phyloP scores from a whole-genome alignment of 2,113 vertebrate genomes.

The Trichomycterus rosablanca region DNA sequence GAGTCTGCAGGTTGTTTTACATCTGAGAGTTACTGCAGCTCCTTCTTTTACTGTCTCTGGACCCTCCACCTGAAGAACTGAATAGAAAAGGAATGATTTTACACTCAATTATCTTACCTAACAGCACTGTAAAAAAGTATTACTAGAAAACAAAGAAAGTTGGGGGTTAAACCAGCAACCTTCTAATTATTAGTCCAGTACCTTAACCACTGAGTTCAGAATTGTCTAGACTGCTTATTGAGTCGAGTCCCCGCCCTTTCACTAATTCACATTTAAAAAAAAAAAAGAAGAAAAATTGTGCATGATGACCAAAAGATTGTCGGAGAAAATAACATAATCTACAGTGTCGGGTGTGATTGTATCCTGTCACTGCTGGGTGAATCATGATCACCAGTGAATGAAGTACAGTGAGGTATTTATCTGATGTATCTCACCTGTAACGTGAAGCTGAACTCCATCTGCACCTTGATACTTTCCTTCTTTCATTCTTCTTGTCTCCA shows the following conservation, averaged over 20 bases:
- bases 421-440: slow-evolving; percentile 12
- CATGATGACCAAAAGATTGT: too few relatives aligned
- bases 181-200: too few relatives aligned
- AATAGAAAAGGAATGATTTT: background rate
- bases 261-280: too few relatives aligned
- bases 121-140: too few relatives aligned
- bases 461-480: background rate
- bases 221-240: too few relatives aligned
- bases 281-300: too few relatives aligned
- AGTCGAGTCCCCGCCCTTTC: too few relatives aligned
- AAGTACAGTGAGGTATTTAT: background rate
- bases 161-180: too few relatives aligned
- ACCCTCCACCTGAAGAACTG: slow-evolving; percentile 29
- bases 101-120: background rate
- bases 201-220: too few relatives aligned
- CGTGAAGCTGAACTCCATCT: slow-evolving; percentile 7
- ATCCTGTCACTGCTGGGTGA: background rate
- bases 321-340: too few relatives aligned
- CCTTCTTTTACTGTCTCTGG: slow-evolving; percentile 6
- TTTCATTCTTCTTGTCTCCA: accelerated
- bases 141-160: too few relatives aligned
- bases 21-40: slow-evolving; percentile 23
- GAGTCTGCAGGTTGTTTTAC: slow-evolving; percentile 34
- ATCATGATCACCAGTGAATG: background rate
- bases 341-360: background rate